Conservation (phyloP, 1,140 invertebrate species). For the Orius insidiosus region DNA sequence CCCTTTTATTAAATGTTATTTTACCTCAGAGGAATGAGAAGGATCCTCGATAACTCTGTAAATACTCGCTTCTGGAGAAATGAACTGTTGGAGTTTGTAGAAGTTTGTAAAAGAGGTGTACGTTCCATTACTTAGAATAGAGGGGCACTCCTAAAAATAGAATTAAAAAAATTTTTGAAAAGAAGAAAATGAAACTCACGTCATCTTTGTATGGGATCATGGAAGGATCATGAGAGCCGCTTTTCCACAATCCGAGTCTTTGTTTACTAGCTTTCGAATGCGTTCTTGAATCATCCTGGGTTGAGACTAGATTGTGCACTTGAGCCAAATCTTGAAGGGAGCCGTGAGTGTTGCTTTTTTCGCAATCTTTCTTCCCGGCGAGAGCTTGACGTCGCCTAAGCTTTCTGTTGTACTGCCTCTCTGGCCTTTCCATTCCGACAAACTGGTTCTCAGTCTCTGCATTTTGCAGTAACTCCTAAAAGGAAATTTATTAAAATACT, state of each 20-base stretch:
- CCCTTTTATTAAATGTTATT: no score
- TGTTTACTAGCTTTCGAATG: no score
- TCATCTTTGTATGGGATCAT: no score
- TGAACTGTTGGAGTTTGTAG: slow-evolving; percentile 4
- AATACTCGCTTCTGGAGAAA: slow-evolving; percentile 6
- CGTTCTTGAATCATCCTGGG: no score
- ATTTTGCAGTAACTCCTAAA: slow-evolving; percentile 36
- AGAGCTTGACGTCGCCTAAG: slow-evolving; percentile 3
- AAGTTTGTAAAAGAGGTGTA: slow-evolving; percentile 1
- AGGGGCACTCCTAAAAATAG: no score
- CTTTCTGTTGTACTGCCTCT: slow-evolving; percentile 16
- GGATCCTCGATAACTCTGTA: slow-evolving; percentile 3
- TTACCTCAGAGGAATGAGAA: no score
- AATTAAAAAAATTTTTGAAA: no score
- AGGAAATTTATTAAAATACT: slow-evolving; percentile 10
- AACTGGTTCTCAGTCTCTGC: slow-evolving; percentile 32
- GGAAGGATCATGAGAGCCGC: no score
- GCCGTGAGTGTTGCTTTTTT: slow-evolving; percentile 9
- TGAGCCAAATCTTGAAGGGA: slow-evolving; percentile 13
- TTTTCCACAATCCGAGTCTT: no score
- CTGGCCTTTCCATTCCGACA: slow-evolving; percentile 21
- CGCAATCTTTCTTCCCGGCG: slow-evolving; percentile 4
- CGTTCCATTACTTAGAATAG: no score
- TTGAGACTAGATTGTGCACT: no score
- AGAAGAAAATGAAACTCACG: no score